phyloP scores from a whole-genome alignment of 2,888 invertebrate genomes.

The Melanargia galathea region DNA sequence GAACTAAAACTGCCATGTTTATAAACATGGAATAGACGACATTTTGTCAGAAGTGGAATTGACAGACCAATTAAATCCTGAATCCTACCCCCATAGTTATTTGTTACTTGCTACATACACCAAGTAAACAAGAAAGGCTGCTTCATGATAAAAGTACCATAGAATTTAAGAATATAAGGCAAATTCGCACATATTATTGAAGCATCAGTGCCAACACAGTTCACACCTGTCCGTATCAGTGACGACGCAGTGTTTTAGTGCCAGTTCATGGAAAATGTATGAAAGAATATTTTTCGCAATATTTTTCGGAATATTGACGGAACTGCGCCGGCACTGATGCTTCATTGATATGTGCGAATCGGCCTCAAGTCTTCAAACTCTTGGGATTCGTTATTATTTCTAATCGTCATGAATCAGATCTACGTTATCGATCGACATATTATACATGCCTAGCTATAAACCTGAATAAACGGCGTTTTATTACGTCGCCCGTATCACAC shows the following conservation, averaged over 20 bases:
- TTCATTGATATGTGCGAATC: too few relatives aligned
- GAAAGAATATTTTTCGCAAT: too few relatives aligned
- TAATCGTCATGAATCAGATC: neutral
- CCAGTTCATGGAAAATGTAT: too few relatives aligned
- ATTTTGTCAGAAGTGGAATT: neutral
- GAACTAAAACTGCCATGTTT: neutral
- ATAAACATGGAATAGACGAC: neutral
- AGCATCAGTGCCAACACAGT: too few relatives aligned
- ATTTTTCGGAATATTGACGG: too few relatives aligned
- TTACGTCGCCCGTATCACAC: slow-evolving; percentile 40
- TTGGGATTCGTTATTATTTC: neutral
- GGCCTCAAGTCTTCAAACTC: neutral
- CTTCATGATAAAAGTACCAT: too few relatives aligned
- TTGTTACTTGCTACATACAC: neutral
- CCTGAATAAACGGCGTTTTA: slow-evolving; percentile 38
- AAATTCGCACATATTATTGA: too few relatives aligned
- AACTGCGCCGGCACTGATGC: too few relatives aligned
- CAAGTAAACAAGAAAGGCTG: neutral
- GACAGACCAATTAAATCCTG: neutral
- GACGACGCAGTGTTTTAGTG: too few relatives aligned
- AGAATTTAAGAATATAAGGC: too few relatives aligned
- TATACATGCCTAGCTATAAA: too few relatives aligned
- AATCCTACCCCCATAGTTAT: neutral
- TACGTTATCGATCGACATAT: slow-evolving; percentile 24
- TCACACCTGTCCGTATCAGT: too few relatives aligned